Evolutionary conservation across 2,797 vertebrate species (phyloP), one percentile per base, ranked within the genome.

Genomic region (Naso thynnoides): DNA sequence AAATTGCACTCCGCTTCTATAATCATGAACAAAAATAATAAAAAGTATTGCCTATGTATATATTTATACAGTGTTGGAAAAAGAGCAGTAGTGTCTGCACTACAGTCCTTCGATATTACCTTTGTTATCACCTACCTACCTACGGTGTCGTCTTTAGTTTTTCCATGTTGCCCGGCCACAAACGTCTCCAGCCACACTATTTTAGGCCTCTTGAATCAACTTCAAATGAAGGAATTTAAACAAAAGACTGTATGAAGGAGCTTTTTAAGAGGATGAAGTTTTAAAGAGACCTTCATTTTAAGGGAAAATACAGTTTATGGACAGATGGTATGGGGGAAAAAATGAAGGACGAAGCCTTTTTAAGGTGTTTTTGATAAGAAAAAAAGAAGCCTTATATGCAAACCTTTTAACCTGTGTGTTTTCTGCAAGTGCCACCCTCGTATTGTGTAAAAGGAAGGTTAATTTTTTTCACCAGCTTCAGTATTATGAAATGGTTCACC

Each of bases 321-420:
- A 95, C 91, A 69, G 78, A 84, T 72, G 73, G 77, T 65, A 53
- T 66, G 91, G 61, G 33, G 26, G 23, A 26, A 68, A 72, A 74
- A 73, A 86, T 86, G 91, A 93, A 92, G 93, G 96, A 97, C 92
- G 93, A 91, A 96, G 96, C 96, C 96, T 97, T 98, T 97, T 96
- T 96, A 97, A 97, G 96, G 97, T 98, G 95, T 95, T 98, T 97
- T 97, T 96, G 90, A 88, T 90, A 95, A 93, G 86, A 91, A 93
- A 92, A n/a, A 93, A 91, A 92, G 89, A 94, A 99, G 98, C 97
- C 97, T 98, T 99, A 98, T 99, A 98, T 98, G 97, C 98, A 98
- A 99, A 99, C 96, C 97, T 99, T 98, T 99, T 97, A 98, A 97
- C 97, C 97, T 98, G 97, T 98, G 96, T 97, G 97, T 99, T 98